Conservation (phyloP, 2,113 vertebrate species). For the Psammodynastes pulverulentus region DNA sequence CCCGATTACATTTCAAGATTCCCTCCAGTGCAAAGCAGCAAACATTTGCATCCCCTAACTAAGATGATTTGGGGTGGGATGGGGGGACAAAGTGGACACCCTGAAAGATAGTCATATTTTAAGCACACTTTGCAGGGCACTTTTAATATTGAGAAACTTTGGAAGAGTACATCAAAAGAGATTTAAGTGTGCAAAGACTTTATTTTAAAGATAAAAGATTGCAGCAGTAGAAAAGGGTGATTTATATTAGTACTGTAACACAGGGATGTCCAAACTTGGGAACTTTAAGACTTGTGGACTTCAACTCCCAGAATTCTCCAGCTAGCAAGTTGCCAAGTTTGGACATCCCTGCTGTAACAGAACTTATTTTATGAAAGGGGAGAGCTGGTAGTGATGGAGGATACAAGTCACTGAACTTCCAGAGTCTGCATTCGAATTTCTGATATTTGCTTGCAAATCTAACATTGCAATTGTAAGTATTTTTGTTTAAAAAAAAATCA, state of each 20-base stretch:
- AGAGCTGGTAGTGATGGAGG: neutral
- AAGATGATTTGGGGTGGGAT: too few species aligned
- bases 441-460: neutral
- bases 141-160: neutral
- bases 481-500: neutral
- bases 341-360: too few species aligned
- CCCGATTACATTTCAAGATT: rapidly evolving
- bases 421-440: neutral
- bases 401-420: neutral
- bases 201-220: neutral
- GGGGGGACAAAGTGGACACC: rapidly evolving
- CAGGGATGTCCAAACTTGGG: too few species aligned
- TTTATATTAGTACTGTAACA: too few species aligned
- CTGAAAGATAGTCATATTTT: too few species aligned
- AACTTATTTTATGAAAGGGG: neutral
- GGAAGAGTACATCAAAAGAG: neutral
- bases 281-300: too few species aligned
- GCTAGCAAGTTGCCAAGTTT: too few species aligned
- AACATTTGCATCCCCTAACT: neutral
- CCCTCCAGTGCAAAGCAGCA: rapidly evolving
- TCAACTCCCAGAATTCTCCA: too few species aligned
- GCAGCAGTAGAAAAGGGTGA: neutral
- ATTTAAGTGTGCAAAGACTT: neutral
- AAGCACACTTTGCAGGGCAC: rapidly evolving
- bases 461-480: neutral